These are phyloP conservation scores for Aphelenchoides bicaudatus DNA, from an alignment of 2,888 invertebrate species.

Conservation along the genomic window DNA sequence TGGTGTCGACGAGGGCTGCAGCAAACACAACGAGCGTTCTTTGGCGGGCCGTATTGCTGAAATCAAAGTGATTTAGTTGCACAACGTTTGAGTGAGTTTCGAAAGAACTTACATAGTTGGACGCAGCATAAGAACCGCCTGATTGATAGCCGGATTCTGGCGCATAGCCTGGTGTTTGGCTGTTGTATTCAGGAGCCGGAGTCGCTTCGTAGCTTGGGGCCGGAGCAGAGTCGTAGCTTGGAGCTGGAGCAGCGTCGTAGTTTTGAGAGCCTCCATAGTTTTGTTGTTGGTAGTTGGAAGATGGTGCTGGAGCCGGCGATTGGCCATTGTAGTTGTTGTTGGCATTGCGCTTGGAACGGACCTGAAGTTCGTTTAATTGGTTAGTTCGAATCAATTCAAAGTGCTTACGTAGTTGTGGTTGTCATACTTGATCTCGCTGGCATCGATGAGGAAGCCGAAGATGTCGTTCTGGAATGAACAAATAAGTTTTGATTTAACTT, in stretches of 20 bases:
- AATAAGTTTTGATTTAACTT: neutral
- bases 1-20: neutral
- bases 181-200: slow-evolving; percentile 8
- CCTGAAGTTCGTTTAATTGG: no score
- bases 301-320: neutral
- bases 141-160: slow-evolving; percentile 6
- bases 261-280: neutral
- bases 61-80: neutral
- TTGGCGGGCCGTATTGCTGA: neutral
- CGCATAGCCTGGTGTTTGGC: neutral
- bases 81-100: neutral
- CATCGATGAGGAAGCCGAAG: slow-evolving; percentile 37
- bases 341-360: neutral
- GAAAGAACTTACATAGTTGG: neutral
- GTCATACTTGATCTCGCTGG: slow-evolving; percentile 29
- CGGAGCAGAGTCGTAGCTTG: neutral
- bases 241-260: neutral
- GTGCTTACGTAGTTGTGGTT: neutral
- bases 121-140: neutral
- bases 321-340: neutral
- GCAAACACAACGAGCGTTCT: slow-evolving; percentile 14
- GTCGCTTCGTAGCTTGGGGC: slow-evolving; percentile 12
- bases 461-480: slow-evolving; percentile 26
- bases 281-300: slow-evolving; percentile 1
- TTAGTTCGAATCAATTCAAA: neutral